Base-by-base conservation (phyloP, 2,888 invertebrate species). In the Polyploca ridens region DNA sequence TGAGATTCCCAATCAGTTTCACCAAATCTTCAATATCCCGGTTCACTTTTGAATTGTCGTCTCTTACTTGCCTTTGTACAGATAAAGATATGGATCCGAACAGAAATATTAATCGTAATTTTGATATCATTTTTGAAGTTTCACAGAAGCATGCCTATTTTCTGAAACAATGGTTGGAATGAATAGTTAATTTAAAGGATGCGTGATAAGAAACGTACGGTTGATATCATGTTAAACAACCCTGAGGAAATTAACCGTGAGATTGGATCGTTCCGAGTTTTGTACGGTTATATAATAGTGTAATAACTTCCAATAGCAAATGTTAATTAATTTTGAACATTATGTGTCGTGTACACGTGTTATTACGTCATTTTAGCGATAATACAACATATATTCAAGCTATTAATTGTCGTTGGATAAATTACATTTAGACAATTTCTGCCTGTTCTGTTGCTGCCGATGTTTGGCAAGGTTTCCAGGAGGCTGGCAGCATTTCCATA, bases 201-300 rank as follows among this genome's bases (percentile, higher is more conserved):
- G 44, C 59, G 38, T 58, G 63, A 67, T 62, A 72, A 70, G 71
- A 65, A 66, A 66, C 68, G 67, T 46, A 54, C 3, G 70, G 66
- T 61, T 69, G 63, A 58, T 71, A 69, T 65, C 65, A 72, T 65
- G 64, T 63, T 58, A 19, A 65, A 38, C 66, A 68, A 64, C 64
- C 46, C 57, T 41, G 46, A 61, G 63, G 62, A 68, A 73, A 79
- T 77, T 66, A 33, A 63, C 64, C 78, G 67, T 76, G 74, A 64
- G 63, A 81, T 81, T 80, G 72, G 64, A 64, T 54, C 14, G 44
- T 14, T 44, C 14, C 3, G 14, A 57, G 63, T 63, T 7, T 33
- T 19, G n/a, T 60, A 6, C 5, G 54, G 60, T 61, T 66, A 60
- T 61, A 66, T 16, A 33, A 57, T 10, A 66, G 44, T 61, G 44